Conservation (phyloP, 2,797 vertebrate species). For the Babyrousa celebensis region DNA sequence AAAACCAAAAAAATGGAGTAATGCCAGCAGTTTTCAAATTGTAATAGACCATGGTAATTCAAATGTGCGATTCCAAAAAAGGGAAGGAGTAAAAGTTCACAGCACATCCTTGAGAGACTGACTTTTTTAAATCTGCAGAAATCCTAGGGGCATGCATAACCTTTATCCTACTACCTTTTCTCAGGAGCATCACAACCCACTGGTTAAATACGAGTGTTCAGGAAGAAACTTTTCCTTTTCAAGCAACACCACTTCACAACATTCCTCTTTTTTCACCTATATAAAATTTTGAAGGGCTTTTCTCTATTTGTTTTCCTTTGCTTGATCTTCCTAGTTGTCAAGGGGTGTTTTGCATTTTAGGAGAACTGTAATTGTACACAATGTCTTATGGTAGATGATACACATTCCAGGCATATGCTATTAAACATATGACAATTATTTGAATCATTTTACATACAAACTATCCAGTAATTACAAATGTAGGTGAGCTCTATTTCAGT, state of each 20-base stretch:
- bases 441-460: constrained; percentile 63
- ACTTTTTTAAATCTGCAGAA: not conserved
- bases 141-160: not conserved
- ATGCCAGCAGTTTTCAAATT: not conserved
- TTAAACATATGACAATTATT: constrained; percentile 31
- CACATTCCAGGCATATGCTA: not conserved
- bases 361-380: not conserved
- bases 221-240: not conserved
- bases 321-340: not conserved
- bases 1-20: not conserved
- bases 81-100: not conserved
- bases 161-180: not conserved
- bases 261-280: not conserved
- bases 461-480: constrained; percentile 38
- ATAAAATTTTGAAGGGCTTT: not conserved
- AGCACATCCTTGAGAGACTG: not conserved
- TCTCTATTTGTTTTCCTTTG: not conserved
- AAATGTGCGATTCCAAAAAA: constrained; percentile 22
- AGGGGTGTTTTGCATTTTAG: not conserved
- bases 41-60: not conserved
- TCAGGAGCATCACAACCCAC: not conserved
- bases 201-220: not conserved
- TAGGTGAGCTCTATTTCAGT: not conserved
- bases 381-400: not conserved
- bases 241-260: not conserved